Percentiles rank a stretch among this genome's conserved stretches.
These are phyloP conservation scores for Lucilia cuprina DNA, from an alignment of 1,140 invertebrate species.

Conservation along the genomic window DNA sequence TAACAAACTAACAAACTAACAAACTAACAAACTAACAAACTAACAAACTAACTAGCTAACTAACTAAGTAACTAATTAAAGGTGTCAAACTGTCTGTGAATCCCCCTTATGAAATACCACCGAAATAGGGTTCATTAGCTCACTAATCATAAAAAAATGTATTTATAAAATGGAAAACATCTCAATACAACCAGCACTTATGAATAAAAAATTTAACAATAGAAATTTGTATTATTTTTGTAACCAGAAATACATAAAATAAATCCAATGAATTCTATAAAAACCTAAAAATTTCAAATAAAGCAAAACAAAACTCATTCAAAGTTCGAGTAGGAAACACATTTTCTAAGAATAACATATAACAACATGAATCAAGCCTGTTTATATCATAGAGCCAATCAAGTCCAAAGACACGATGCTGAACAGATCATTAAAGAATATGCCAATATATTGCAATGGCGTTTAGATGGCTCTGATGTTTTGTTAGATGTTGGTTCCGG, in stretches of 20 bases:
- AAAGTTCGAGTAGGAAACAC: not conserved
- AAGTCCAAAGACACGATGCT: constrained; percentile 73
- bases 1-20: no score
- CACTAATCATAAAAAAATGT: not conserved
- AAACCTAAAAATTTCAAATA: not conserved
- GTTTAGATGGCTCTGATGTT: constrained; percentile 64
- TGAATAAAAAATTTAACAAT: not conserved
- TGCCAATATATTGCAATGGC: constrained; percentile 68
- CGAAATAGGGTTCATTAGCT: not conserved
- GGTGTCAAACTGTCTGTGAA: not conserved
- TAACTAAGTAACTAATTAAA: no score
- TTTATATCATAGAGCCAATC: constrained; percentile 65
- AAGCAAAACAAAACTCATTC: not conserved
- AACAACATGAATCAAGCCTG: constrained; percentile 54
- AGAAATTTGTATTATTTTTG: not conserved
- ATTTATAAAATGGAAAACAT: not conserved
- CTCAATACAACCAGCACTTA: not conserved
- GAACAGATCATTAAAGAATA: constrained; percentile 73
- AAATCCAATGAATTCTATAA: not conserved
- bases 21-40: no score
- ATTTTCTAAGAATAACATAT: not conserved
- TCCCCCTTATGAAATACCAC: not conserved
- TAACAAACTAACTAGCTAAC: no score
- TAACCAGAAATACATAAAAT: not conserved
- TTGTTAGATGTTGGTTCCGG: constrained; percentile 83